These are phyloP conservation scores for Sinopyrophorus schimmeli DNA, from an alignment of 2,888 invertebrate genomes.

Conservation along the genomic window DNA sequence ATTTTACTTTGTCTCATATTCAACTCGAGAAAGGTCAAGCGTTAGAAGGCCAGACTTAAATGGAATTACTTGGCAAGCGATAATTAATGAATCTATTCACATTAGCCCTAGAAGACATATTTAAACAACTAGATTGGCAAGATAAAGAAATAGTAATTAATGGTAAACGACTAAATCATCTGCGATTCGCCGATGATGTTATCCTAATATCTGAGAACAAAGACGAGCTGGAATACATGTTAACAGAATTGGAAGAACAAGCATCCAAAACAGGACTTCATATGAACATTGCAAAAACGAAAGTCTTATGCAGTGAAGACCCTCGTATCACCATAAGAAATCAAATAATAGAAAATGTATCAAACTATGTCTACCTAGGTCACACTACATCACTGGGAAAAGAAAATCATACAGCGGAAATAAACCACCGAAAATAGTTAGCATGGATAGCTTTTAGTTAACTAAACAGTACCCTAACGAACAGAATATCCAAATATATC, in stretches of 20 bases:
- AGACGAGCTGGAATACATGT: neutral
- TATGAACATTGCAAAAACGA: conserved; percentile 4
- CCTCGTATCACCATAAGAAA: conserved; percentile 5
- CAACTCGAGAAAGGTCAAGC: too few relatives aligned
- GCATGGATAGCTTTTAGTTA: conserved; percentile 4
- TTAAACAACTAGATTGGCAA: neutral
- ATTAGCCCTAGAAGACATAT: neutral
- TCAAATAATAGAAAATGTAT: conserved; percentile 5
- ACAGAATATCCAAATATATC: conserved; percentile 4
- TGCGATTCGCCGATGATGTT: conserved; percentile 1
- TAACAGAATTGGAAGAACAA: conserved; percentile 1
- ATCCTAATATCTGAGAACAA: neutral
- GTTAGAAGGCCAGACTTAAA: too few relatives aligned
- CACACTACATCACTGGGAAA: conserved; percentile 1
- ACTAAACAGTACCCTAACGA: conserved; percentile 6
- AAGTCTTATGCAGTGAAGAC: conserved; percentile 1
- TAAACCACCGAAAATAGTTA: conserved; percentile 2
- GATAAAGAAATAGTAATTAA: neutral
- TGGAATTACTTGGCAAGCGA: too few relatives aligned
- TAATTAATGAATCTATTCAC: too few relatives aligned
- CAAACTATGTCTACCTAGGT: conserved; percentile 4
- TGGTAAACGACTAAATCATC: conserved; percentile 4
- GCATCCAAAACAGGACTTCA: neutral
- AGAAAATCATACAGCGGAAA: conserved; percentile 7
- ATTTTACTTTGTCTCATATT: too few relatives aligned